Evolutionary conservation across 1,140 invertebrate species (phyloP).

Genomic region (Oryzaephilus surinamensis): DNA sequence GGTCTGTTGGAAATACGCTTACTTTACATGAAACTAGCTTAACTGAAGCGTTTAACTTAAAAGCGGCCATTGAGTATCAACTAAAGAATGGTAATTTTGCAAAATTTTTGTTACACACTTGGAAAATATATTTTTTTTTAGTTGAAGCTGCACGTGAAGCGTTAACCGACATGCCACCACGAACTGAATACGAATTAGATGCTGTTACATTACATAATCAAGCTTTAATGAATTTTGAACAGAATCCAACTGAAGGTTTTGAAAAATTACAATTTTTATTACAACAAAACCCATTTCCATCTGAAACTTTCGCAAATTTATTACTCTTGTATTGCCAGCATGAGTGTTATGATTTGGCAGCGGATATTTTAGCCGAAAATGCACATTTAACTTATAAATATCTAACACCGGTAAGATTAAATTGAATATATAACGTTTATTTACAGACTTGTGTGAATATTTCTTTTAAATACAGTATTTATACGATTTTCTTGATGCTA

Average conservation of each 20-base stretch:
- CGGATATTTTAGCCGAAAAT: slow-evolving; percentile 96
- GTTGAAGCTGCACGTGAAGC: slow-evolving; percentile 87
- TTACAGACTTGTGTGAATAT: slow-evolving; percentile 15
- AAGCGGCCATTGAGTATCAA: slow-evolving; percentile 97
- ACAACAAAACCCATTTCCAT: slow-evolving; percentile 92
- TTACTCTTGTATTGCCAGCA: slow-evolving; percentile 93
- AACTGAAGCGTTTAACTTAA: slow-evolving; percentile 97
- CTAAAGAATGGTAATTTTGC: slow-evolving; percentile 71
- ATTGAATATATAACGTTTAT: background rate
- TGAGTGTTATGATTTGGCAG: slow-evolving; percentile 95
- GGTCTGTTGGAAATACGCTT: slow-evolving; percentile 94
- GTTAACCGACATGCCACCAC: slow-evolving; percentile 93
- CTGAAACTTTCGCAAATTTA: slow-evolving; percentile 96
- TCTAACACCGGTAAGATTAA: slow-evolving; percentile 73
- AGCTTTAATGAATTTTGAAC: slow-evolving; percentile 89
- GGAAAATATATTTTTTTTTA: slow-evolving; percentile 32
- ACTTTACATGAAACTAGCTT: slow-evolving; percentile 93
- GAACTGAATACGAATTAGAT: slow-evolving; percentile 94
- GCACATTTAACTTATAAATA: slow-evolving; percentile 95
- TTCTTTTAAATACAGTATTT: slow-evolving; percentile 80
- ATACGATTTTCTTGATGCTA: slow-evolving; percentile 83
- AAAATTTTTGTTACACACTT: background rate
- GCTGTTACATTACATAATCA: slow-evolving; percentile 97
- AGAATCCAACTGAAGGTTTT: slow-evolving; percentile 84
- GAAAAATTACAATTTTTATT: slow-evolving; percentile 95